Base-by-base conservation (phyloP, 2,888 invertebrate genomes). In the Zeuzera pyrina region DNA sequence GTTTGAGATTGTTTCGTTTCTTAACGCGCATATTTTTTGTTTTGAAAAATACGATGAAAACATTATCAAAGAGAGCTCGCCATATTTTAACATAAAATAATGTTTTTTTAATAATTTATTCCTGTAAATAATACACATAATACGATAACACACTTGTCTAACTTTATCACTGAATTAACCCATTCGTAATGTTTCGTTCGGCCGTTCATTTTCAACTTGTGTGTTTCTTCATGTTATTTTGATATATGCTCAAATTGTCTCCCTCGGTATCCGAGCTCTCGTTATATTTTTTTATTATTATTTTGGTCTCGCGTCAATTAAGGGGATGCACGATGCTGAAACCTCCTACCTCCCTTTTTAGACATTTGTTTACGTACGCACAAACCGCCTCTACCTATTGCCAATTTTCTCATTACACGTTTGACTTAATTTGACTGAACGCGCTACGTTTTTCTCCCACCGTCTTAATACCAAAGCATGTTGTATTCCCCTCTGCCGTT, bases 311-410 rank as follows among this genome's bases (percentile, higher is more conserved):
- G 79, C 79, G 81, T 70, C 74, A 64, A 70, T 64, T 67, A 74
- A 73, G 83, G 83, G 83, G 83, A 83, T 83, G 83, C 83, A 83
- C 83, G 83, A 73, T 83, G 79, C 83, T 81, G 70, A 57, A 62
- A 64, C 59, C 70, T 69, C 70, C 74, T 68, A 64, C 57, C 71
- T 74, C 73, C 72, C 68, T 64, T 58, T 60, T 46, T 49, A 51
- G 39, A 51, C 45, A 2, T 14, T 19, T 15, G 47, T 62, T 45
- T 43, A 48, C 45, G 53, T 58, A 48, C 55, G 57, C 54, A 25
- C 13, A 2, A n/a, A n/a, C n/a, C 12, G 8, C 4, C 8, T 25
- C 13, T 25, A 13, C 10, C 8, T 12, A 25, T 12, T 8, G 8
- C 8, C 8, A 12, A 4, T 25, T 25, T 25, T 25, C 12, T 25